Conservation (phyloP, 2,113 vertebrate genomes). For the Ellobius talpinus region DNA sequence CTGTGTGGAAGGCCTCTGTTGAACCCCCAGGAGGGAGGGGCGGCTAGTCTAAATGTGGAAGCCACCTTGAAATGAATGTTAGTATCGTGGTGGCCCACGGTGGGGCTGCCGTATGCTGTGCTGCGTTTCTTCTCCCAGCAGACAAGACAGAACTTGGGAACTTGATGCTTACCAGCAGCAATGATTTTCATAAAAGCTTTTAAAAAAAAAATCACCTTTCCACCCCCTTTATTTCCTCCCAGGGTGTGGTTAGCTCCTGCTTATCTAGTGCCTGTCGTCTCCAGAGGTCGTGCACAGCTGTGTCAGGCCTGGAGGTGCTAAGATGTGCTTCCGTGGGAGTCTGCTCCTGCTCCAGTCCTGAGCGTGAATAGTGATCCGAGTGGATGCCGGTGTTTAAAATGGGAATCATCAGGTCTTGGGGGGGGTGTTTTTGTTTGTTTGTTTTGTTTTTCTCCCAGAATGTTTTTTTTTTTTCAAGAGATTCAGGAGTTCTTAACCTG, state of each 20-base stretch:
- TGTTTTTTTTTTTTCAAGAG: not conserved
- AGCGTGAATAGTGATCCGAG: not conserved
- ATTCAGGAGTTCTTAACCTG: not conserved
- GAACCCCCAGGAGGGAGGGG: not conserved
- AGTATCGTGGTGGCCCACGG: not conserved
- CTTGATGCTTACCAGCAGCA: not conserved
- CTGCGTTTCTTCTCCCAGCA: not conserved
- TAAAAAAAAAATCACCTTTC: not conserved
- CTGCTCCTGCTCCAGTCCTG: not conserved
- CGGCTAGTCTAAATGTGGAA: not conserved
- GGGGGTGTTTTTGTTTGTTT: not conserved
- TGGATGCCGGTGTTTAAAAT: not conserved
- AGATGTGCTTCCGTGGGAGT: not conserved
- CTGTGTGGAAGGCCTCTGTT: not conserved
- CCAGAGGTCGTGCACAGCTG: not conserved
- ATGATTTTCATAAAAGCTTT: conserved; percentile 41
- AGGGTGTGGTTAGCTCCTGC: conserved; percentile 33
- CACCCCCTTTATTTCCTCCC: conserved; percentile 25
- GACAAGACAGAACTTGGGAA: not conserved
- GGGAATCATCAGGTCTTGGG: not conserved
- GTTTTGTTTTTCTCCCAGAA: conserved; percentile 21
- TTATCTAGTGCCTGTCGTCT: not conserved
- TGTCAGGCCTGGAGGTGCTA: not conserved
- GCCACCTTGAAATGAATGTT: not conserved
- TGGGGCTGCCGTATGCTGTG: too few species aligned